Evolutionary conservation across 2,113 vertebrate genomes (phyloP).

Genomic region (Sander vitreus): DNA sequence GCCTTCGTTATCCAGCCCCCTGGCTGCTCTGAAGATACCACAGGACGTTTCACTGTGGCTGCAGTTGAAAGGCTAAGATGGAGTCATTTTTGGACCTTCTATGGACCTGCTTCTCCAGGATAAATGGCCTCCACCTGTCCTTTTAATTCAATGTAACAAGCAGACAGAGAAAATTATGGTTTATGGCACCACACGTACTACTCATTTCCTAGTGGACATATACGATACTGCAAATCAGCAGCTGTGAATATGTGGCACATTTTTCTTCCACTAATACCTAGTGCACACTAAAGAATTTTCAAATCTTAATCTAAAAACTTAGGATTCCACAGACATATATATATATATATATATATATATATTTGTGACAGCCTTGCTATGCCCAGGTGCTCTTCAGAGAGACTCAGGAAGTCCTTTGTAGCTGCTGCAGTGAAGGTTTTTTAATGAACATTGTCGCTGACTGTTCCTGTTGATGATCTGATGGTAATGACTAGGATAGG

Average conservation of each 20-base stretch:
- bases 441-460: not conserved
- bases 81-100: conserved; percentile 11
- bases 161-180: not conserved
- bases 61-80: conserved; percentile 38
- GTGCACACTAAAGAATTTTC: too few species aligned
- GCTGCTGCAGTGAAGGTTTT: not conserved
- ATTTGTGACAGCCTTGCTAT: too few species aligned
- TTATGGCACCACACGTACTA: not conserved
- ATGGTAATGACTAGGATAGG: not conserved
- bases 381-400: too few species aligned
- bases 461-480: not conserved
- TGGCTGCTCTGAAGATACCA: conserved; percentile 35
- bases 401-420: not conserved
- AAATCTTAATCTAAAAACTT: too few species aligned
- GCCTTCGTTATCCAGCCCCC: conserved; percentile 42
- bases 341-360: too few species aligned
- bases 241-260: not conserved
- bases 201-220: conserved; percentile 19
- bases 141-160: conserved; percentile 5
- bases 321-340: too few species aligned
- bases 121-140: conserved; percentile 27
- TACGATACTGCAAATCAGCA: not conserved
- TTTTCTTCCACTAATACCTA: not conserved
- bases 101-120: conserved; percentile 22
- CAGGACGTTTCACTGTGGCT: conserved; percentile 26